Evolutionary conservation across 2,113 vertebrate genomes (phyloP), one percentile per base, ranked within the genome.

Genomic region (Chaetura pelagica): DNA sequence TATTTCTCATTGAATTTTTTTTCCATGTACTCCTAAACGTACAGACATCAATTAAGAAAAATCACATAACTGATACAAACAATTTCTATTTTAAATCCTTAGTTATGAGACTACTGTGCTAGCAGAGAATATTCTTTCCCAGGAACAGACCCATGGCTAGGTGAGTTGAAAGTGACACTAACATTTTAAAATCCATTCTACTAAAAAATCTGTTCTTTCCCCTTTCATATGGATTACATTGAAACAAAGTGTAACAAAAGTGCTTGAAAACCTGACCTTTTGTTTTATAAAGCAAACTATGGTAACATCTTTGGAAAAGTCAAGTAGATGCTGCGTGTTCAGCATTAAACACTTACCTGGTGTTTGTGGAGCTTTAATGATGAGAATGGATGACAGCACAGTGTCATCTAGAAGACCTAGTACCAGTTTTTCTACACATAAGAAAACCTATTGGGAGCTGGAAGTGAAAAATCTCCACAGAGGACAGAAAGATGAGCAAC

Each of bases 61-160:
- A 79, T 46, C 59, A 83, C 2, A 5, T 8, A 44, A 23, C 0
- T n/a, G 34, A 40, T 76, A 35, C 1, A 57, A 42, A 21, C 15
- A 24, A 32, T 64, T 86, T 71, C 15, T 71, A 66, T 23, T 77
- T 77, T 13, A 90, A 92, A 69, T 42, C 46, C 12, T 72, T 51
- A 57, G 61, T 49, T 87, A 26, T 6, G 15, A 86, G 23, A 29
- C 61, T 15, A 20, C 48, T 40, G 49, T 52, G 42, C 48, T 68
- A 92, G 51, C 46, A 79, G 15, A 68, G 29, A 78, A 81, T n/a
- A 17, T 16, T 49, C 29, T 5, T 67, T 51, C 34, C 64, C 57
- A 83, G 63, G 19, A 87, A 48, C 10, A 84, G 38, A 87, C 76
- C n/a, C 32, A 52, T 6, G 24, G 23, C 18, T 77, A 93, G n/a